phyloP scores from a whole-genome alignment of 2,797 vertebrate genomes.

The Philypnodon macrostomus region DNA sequence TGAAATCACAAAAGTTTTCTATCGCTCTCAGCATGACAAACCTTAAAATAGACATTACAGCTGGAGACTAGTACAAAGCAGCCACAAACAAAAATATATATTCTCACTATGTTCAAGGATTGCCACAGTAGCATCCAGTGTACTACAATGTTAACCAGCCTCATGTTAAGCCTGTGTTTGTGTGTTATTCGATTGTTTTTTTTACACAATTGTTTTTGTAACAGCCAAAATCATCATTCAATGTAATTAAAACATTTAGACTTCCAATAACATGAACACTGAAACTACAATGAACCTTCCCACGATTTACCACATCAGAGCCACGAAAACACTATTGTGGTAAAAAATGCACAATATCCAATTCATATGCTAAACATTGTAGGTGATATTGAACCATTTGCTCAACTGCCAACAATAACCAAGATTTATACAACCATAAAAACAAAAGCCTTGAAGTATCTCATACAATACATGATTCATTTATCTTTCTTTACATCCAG shows the following conservation, averaged over 20 bases:
- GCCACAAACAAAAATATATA: conserved; percentile 25
- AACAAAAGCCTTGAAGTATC: not conserved
- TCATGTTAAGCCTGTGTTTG: no score
- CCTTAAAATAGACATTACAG: conserved; percentile 29
- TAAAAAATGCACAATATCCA: no score
- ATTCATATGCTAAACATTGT: conserved; percentile 5
- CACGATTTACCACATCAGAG: no score
- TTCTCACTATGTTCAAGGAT: conserved; percentile 10
- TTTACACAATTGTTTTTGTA: no score
- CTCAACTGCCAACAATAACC: not conserved
- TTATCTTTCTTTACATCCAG: not conserved
- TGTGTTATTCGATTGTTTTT: no score
- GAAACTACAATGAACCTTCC: no score
- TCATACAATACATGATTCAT: not conserved
- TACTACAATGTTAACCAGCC: no score
- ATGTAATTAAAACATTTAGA: no score
- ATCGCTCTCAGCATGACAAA: conserved; percentile 15
- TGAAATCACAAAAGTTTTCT: not conserved
- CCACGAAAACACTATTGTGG: no score
- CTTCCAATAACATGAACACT: no score
- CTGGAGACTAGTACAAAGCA: conserved; percentile 14
- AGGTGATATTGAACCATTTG: no score
- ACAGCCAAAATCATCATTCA: no score
- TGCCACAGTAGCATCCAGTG: not conserved
- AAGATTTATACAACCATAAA: not conserved